These are phyloP conservation scores for Caenorhabditis briggsae DNA, from an alignment of 1,140 invertebrate species.

Conservation along the genomic window DNA sequence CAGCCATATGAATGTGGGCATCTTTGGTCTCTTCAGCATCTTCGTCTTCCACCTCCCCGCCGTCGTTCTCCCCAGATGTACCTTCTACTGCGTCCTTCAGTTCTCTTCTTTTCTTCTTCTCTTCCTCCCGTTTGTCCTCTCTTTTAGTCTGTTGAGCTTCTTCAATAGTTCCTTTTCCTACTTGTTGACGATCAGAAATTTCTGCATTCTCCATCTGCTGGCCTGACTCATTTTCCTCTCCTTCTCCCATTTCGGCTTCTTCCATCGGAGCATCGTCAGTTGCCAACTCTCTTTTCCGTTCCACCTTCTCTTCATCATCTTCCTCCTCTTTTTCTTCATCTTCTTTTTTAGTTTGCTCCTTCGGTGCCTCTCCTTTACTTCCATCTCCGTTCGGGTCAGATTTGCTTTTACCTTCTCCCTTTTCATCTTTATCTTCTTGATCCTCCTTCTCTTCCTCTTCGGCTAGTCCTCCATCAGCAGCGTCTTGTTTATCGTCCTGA, in stretches of 20 bases:
- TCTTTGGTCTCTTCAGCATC: constrained; percentile 24
- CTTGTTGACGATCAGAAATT: constrained; percentile 3
- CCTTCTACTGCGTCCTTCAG: constrained; percentile 26
- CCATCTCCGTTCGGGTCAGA: constrained; percentile 16
- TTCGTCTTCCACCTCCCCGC: constrained; percentile 49
- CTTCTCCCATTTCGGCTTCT: constrained; percentile 37
- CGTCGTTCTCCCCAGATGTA: background rate
- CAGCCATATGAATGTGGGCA: constrained; percentile 58
- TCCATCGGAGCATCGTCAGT: constrained; percentile 21
- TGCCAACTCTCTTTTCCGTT: constrained; percentile 21
- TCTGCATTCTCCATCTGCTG: constrained; percentile 42
- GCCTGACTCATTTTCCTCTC: constrained; percentile 12
- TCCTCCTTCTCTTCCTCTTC: constrained; percentile 35
- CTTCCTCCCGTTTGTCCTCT: constrained; percentile 34
- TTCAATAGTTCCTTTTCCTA: background rate
- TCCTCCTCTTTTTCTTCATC: background rate
- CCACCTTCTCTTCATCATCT: background rate
- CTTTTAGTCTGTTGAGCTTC: background rate
- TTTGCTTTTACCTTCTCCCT: constrained; percentile 41
- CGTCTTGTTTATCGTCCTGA: background rate
- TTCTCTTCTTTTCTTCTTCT: constrained; percentile 20
- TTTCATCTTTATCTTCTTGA: constrained; percentile 45
- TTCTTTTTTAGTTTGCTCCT: background rate
- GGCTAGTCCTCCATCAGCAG: constrained; percentile 2
- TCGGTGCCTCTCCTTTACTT: constrained; percentile 7